phyloP scores from a whole-genome alignment of 1,140 invertebrate genomes.

The Pseudomyrmex pallidus region DNA sequence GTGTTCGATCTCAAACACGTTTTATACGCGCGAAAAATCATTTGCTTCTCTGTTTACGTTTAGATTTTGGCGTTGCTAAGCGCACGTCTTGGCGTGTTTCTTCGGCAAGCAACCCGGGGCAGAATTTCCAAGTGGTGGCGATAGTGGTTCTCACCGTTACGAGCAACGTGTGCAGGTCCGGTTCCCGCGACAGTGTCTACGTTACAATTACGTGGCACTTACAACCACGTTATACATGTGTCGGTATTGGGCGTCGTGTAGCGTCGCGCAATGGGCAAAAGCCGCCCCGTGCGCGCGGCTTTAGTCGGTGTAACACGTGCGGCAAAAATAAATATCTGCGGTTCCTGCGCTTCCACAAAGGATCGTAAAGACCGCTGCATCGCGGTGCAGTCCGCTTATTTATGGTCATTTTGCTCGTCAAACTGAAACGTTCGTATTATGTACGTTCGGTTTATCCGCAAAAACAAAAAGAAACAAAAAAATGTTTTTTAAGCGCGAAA shows the following conservation, averaged over 20 bases:
- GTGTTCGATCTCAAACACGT: too few relatives aligned
- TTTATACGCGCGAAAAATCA: not conserved
- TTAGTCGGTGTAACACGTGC: not conserved
- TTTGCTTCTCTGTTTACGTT: not conserved
- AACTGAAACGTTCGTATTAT: not conserved
- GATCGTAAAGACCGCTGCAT: not conserved
- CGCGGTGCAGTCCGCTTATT: not conserved
- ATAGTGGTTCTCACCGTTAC: not conserved
- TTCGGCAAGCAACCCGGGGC: constrained; percentile 30
- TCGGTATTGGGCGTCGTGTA: not conserved
- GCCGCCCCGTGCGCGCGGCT: too few relatives aligned
- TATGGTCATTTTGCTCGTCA: not conserved
- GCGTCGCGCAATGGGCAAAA: constrained; percentile 1
- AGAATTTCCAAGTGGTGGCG: constrained; percentile 34
- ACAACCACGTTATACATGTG: constrained; percentile 10
- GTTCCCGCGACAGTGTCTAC: not conserved
- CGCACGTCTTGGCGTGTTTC: constrained; percentile 18
- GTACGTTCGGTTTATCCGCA: not conserved
- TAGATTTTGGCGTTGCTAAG: constrained; percentile 27
- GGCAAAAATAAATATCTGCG: constrained; percentile 5
- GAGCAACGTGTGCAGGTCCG: constrained; percentile 1
- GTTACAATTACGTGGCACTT: constrained; percentile 33
- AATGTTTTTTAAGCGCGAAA: too few relatives aligned
- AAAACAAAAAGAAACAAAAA: not conserved
- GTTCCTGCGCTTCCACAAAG: not conserved